Evolutionary conservation across 2,113 vertebrate species (phyloP).

Genomic region (Baryphthengus martii): DNA sequence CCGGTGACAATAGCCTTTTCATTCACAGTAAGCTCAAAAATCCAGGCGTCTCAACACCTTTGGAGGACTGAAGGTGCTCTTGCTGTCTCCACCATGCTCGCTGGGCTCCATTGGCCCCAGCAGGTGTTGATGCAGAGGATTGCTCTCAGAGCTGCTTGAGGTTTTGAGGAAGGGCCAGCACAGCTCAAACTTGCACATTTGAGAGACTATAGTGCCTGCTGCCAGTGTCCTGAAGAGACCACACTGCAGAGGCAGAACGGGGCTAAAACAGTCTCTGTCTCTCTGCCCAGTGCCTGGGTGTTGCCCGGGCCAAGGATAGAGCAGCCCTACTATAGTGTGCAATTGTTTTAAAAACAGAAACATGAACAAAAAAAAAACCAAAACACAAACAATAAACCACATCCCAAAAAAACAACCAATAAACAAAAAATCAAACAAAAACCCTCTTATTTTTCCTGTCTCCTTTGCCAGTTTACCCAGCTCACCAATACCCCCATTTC

Average conservation of each 20-base stretch:
- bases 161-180: not conserved
- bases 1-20: not conserved
- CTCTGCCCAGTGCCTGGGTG: not conserved
- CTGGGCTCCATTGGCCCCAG: not conserved
- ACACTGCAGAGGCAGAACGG: not conserved
- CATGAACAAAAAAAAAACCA: not conserved
- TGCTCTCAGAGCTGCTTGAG: accelerated
- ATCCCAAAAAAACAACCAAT: not conserved
- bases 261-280: not conserved
- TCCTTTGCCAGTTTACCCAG: not conserved
- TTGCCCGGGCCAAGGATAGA: not conserved
- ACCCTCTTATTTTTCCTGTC: not conserved
- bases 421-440: not conserved
- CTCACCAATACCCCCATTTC: not conserved
- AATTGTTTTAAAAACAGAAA: not conserved
- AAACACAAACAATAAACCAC: not conserved
- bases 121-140: not conserved
- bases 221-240: not conserved
- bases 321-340: not conserved
- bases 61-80: not conserved
- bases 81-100: not conserved
- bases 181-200: too few relatives aligned
- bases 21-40: not conserved
- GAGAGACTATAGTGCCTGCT: not conserved
- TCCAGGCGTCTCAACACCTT: not conserved